Evolutionary conservation across 37 sponge, comb jelly and placozoan species (phyloP), one percentile per base, ranked within the genome.

Genomic region (Hexactinellida sp.): DNA sequence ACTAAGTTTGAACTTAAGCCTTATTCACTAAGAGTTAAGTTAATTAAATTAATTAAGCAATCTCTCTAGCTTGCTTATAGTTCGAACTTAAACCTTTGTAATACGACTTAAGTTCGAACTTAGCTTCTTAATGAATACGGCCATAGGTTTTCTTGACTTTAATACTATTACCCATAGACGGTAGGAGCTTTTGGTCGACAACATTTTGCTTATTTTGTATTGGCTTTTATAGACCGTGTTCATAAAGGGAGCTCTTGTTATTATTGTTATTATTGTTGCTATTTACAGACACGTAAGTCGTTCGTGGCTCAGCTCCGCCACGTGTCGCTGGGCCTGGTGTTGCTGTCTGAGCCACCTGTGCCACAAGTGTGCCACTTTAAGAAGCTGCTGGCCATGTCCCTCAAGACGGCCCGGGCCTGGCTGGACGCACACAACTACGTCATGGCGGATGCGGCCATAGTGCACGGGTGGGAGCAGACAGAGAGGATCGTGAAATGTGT

Each of bases 401-500:
- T 92, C 9, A 95, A 95, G 47, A 93, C 95, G 5, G 92, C 94
- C 28, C 76, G 93, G 87, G 94, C 95, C 24, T 95, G 95, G 95
- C 85, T 95, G 36, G 93, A 63, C 76, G 76, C 76, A n/a, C 19
- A n/a, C 28, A 63, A 63, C 76, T 63, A 25, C 34, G 76, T 63
- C 5, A 63, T 63, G 76, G 76, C 76, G 13, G 76, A 63, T n/a
- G 76, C 76, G 13, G 76, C 76, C 5, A 63, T 63, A 10, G 76
- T 63, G 34, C 76, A 63, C 76, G 76, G 76, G 5, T 63, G 76
- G 76, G 76, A 63, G 34, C 76, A 63, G 30, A n/a, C 76, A n/a
- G 76, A 63, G 5, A 63, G 76, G 13, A 5, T 63, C 19, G 1
- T n/a, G 28, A 63, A 63, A n/a, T 23, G 76, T n/a, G 76, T 63